These are phyloP conservation scores for Montipora capitata DNA, from an alignment of 92 coral and sea anemone genomes.

Conservation along the genomic window DNA sequence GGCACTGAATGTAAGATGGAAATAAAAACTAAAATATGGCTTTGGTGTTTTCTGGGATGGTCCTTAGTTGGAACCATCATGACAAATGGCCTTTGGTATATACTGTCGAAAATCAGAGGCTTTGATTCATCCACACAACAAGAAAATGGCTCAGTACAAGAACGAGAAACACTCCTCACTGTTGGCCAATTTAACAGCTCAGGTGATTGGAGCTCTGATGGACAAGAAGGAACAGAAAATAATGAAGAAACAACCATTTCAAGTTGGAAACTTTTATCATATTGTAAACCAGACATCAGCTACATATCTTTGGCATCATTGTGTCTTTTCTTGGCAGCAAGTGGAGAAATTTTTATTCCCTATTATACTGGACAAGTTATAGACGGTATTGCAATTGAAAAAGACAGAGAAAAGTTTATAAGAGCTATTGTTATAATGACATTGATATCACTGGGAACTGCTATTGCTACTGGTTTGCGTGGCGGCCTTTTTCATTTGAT, in stretches of 20 bases:
- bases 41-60: slow-evolving; percentile 86
- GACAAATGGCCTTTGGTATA: slow-evolving; percentile 77
- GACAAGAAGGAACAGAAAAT: slow-evolving; percentile 18
- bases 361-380: slow-evolving; percentile 96
- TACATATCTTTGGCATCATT: slow-evolving; percentile 83
- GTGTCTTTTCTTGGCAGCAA: slow-evolving; percentile 86
- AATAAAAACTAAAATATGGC: slow-evolving; percentile 67
- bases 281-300: slow-evolving; percentile 89
- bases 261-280: slow-evolving; percentile 80
- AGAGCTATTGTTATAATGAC: slow-evolving; percentile 84
- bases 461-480: slow-evolving; percentile 91
- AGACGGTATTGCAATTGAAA: slow-evolving; percentile 95
- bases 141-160: slow-evolving; percentile 89
- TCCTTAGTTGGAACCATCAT: slow-evolving; percentile 62
- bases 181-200: slow-evolving; percentile 55
- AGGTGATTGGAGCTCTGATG: not conserved
- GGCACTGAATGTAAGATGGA: slow-evolving; percentile 88
- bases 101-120: slow-evolving; percentile 65
- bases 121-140: slow-evolving; percentile 68
- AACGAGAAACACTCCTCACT: slow-evolving; percentile 65
- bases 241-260: slow-evolving; percentile 67
- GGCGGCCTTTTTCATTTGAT: slow-evolving; percentile 91
- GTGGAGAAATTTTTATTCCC: slow-evolving; percentile 96
- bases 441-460: slow-evolving; percentile 84
- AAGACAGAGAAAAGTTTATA: slow-evolving; percentile 80